phyloP scores from a whole-genome alignment of 2,113 vertebrate species.

The Crotalus viridis region DNA sequence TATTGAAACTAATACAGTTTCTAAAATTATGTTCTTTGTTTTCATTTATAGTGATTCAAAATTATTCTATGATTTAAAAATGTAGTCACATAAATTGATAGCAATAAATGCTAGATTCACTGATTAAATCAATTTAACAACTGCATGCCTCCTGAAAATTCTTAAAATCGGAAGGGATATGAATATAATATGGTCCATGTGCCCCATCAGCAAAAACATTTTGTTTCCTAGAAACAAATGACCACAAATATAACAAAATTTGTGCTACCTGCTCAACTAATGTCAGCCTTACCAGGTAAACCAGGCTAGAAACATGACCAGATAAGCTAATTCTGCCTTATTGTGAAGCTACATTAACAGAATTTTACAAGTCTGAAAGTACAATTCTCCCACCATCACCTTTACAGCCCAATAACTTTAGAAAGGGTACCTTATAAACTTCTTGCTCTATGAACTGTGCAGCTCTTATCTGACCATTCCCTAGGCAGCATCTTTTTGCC shows the following conservation, averaged over 20 bases:
- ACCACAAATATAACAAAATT: neutral
- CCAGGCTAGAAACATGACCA: neutral
- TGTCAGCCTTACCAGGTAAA: neutral
- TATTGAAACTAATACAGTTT: neutral
- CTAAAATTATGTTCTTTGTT: neutral
- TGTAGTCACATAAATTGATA: too few species aligned
- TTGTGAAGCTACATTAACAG: neutral
- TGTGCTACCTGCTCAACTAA: neutral
- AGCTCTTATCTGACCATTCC: neutral
- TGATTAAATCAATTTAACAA: neutral
- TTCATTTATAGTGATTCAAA: neutral
- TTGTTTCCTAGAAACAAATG: neutral
- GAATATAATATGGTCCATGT: neutral
- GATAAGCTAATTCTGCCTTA: neutral
- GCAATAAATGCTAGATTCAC: neutral
- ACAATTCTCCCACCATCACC: neutral
- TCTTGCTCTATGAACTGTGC: neutral
- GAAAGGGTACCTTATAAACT: neutral
- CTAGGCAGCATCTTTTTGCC: neutral
- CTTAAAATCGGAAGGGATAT: neutral
- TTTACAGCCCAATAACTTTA: neutral
- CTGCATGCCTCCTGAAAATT: neutral
- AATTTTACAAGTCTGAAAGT: neutral
- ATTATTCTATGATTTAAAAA: neutral
- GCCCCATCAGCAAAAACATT: neutral